These are phyloP conservation scores for Spondyliosoma cantharus DNA, from an alignment of 2,797 vertebrate species.

Conservation along the genomic window DNA sequence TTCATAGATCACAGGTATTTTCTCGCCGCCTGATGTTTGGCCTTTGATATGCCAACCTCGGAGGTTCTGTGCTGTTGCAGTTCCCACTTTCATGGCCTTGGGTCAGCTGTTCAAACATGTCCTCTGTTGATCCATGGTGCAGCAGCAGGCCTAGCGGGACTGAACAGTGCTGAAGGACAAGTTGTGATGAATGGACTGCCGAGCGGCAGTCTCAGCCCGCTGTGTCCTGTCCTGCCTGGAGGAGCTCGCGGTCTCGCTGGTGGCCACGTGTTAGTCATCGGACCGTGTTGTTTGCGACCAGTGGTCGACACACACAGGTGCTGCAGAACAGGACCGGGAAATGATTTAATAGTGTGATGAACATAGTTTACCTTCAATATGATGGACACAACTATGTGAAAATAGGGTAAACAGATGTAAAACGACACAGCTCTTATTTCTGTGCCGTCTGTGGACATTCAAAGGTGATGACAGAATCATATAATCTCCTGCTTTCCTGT, in stretches of 20 bases:
- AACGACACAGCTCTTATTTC: no score
- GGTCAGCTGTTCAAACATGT: constrained; percentile 76
- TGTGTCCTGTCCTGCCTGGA: constrained; percentile 65
- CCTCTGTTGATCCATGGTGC: constrained; percentile 70
- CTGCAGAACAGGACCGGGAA: constrained; percentile 14
- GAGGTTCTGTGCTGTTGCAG: constrained; percentile 50
- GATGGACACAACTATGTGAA: no score
- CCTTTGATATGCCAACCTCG: constrained; percentile 33
- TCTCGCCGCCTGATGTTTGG: constrained; percentile 44
- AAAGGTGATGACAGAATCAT: no score
- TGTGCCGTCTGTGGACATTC: no score
- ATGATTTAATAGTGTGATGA: not conserved
- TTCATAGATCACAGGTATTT: constrained; percentile 48
- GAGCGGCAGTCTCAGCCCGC: constrained; percentile 46
- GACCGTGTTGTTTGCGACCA: constrained; percentile 39
- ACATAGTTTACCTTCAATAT: not conserved
- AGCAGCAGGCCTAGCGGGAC: constrained; percentile 64
- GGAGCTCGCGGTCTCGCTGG: constrained; percentile 47
- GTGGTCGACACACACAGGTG: constrained; percentile 29
- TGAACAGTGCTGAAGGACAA: constrained; percentile 69
- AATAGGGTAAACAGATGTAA: no score
- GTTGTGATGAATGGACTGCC: constrained; percentile 73
- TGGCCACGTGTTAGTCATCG: constrained; percentile 62
- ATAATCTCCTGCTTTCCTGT: no score
- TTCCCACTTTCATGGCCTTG: constrained; percentile 61